Conservation (phyloP, 2,113 vertebrate species). For the Phrynosoma blainvillii region DNA sequence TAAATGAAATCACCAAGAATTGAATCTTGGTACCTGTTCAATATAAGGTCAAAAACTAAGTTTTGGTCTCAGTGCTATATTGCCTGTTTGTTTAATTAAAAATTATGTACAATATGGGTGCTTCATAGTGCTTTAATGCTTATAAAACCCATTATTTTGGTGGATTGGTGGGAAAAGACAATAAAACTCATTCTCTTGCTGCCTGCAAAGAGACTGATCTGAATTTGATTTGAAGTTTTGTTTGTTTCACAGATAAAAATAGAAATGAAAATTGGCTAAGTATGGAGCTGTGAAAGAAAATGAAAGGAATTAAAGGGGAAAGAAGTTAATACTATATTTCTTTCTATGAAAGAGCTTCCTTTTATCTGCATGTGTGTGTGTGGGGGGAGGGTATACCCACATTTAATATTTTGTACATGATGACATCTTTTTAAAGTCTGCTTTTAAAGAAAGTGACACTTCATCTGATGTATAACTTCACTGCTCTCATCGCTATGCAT, state of each 20-base stretch:
- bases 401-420: slow-evolving; percentile 56
- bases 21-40: not conserved
- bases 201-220: too few relatives aligned
- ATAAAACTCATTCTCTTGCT: too few relatives aligned
- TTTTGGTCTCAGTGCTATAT: not conserved
- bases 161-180: too few relatives aligned
- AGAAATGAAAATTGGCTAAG: slow-evolving; percentile 38
- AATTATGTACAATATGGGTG: too few relatives aligned
- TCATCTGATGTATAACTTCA: slow-evolving; percentile 77
- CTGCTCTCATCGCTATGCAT: slow-evolving; percentile 75
- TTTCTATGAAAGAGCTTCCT: slow-evolving; percentile 31
- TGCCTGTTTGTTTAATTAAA: too few relatives aligned
- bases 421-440: slow-evolving; percentile 50
- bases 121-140: too few relatives aligned
- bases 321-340: slow-evolving; percentile 14
- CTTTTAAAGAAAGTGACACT: slow-evolving; percentile 62
- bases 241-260: slow-evolving; percentile 19
- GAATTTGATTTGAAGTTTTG: not conserved
- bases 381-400: not conserved
- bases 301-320: not conserved
- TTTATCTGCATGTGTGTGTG: slow-evolving; percentile 30
- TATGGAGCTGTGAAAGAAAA: slow-evolving; percentile 18
- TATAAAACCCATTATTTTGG: too few relatives aligned
- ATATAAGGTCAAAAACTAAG: not conserved
- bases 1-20: not conserved